phyloP scores from a whole-genome alignment of 2,888 invertebrate genomes.

The Acanthosepion lycidas region DNA sequence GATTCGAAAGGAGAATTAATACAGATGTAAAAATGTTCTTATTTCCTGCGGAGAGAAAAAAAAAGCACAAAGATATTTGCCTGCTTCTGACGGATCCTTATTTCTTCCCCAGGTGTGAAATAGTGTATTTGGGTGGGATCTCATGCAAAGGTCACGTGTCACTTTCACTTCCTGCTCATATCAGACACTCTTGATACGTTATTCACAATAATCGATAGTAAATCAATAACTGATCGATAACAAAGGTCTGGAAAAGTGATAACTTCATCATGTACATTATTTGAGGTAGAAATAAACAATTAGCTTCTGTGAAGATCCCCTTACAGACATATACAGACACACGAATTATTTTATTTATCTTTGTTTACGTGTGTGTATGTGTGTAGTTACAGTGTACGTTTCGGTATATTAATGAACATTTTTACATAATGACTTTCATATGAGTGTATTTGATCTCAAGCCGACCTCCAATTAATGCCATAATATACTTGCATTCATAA shows the following conservation, averaged over 20 bases:
- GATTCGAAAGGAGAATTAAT: not conserved
- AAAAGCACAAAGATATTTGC: not conserved
- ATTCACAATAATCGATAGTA: not conserved
- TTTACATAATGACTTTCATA: too few relatives aligned
- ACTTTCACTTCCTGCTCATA: not conserved
- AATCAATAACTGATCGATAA: constrained; percentile 3
- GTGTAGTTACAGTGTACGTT: not conserved
- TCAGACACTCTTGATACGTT: not conserved
- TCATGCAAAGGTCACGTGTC: constrained; percentile 33
- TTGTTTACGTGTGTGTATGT: not conserved
- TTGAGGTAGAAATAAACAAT: not conserved
- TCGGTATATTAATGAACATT: too few relatives aligned
- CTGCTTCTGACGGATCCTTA: not conserved
- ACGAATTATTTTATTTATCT: not conserved
- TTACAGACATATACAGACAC: not conserved
- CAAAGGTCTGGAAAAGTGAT: not conserved
- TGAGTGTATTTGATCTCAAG: too few relatives aligned
- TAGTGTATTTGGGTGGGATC: not conserved
- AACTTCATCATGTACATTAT: not conserved
- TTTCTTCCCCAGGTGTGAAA: constrained; percentile 33
- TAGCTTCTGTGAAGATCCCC: not conserved
- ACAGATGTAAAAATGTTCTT: not conserved
- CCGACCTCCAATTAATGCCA: too few relatives aligned
- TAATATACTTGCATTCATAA: too few relatives aligned
- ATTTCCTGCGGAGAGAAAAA: not conserved